Evolutionary conservation across 2,113 vertebrate species (phyloP), one percentile per base, ranked within the genome.

Genomic region (Nanorana parkeri): DNA sequence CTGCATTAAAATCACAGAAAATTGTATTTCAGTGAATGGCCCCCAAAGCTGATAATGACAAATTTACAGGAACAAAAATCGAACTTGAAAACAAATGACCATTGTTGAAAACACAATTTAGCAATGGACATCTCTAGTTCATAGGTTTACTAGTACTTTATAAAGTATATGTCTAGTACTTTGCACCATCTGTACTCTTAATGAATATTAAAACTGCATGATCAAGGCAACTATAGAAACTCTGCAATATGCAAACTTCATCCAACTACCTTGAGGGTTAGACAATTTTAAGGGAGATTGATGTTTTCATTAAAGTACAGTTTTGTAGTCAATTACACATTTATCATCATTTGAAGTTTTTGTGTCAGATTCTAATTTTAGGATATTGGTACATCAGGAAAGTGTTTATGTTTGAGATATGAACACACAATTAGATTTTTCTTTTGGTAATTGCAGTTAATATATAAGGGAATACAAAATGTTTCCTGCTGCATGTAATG

Each of bases 331-430:
- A 80, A 80, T 80, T 80, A 71, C 21, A 69, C 67, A 80, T 71
- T 80, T 71, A 80, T 71, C 78, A 61, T 79, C 77, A 79, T 79
- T 79, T 79, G 65, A 79, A 79, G 77, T 56, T 68, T 79, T 32
- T 68, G 52, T 79, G 77, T 79, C 77, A 79, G 65, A 29, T 68
- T n/a, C 77, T 68, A 79, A 68, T 79, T 68, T 26, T 79, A 55
- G 51, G 29, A 52, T 41, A 26, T 58, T 54, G 28, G 52, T 58
- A 56, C 56, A 41, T 56, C 54, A 79, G 65, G 6, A 29, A 21
- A 56, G n/a, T 56, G 26, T 68, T 66, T 68, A 79, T 79, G 52
- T 79, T 79, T 21, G n/a, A 58, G n/a, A 36, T 32, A 68, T n/a
- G 16, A 79, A 68, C 77, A 79, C 68, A 56, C 68, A 79, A 58